phyloP scores from a whole-genome alignment of 92 coral and sea anemone species.

The Epizoanthus stellaris region DNA sequence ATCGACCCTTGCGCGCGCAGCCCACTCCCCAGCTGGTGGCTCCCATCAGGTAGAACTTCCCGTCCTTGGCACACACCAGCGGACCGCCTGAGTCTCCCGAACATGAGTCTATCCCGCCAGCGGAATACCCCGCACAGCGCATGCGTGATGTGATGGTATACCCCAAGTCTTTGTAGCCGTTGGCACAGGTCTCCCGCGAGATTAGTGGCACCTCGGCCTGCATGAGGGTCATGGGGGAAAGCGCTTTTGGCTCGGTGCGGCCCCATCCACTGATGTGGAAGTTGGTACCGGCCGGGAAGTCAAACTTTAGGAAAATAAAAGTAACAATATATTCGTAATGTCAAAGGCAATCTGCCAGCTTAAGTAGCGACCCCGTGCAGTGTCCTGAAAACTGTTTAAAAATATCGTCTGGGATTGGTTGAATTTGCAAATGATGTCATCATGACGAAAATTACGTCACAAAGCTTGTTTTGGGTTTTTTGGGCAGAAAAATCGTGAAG shows the following conservation, averaged over 20 bases:
- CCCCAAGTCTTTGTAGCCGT: slow-evolving; percentile 69
- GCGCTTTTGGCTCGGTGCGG: slow-evolving; percentile 65
- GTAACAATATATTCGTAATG: no score
- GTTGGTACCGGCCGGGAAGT: slow-evolving; percentile 54
- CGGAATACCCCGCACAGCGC: slow-evolving; percentile 87
- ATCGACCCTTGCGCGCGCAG: slow-evolving; percentile 85
- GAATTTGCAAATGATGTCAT: no score
- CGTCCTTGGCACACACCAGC: slow-evolving; percentile 63
- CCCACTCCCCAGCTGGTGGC: slow-evolving; percentile 87
- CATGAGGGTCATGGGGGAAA: slow-evolving; percentile 38
- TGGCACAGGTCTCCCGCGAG: slow-evolving; percentile 68
- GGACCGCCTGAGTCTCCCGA: slow-evolving; percentile 92
- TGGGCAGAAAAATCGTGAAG: no score
- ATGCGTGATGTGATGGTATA: slow-evolving; percentile 76
- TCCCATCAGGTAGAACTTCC: slow-evolving; percentile 76
- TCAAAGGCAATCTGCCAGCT: no score
- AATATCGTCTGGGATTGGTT: no score
- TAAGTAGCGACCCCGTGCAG: no score
- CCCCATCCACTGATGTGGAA: slow-evolving; percentile 88
- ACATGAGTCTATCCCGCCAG: slow-evolving; percentile 86
- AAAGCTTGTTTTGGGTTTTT: no score
- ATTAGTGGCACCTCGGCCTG: slow-evolving; percentile 79
- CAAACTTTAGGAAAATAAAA: background rate
- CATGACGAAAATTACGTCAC: no score
- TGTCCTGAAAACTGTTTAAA: no score